phyloP scores from a whole-genome alignment of 1,140 invertebrate species.

The Wiebesia pumilae region DNA sequence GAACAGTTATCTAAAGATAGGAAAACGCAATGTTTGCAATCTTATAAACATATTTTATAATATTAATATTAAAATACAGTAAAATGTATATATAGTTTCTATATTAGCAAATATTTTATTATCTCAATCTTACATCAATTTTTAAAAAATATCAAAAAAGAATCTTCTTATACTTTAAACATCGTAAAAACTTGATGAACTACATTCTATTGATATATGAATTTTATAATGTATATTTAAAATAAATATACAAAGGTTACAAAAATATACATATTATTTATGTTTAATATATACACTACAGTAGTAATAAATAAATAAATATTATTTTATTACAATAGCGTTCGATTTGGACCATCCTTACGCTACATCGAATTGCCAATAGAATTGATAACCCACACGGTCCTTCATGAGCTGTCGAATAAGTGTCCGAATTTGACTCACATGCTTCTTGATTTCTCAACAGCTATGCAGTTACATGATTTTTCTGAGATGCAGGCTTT shows the following conservation, averaged over 20 bases:
- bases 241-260: no score
- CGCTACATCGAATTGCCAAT: slow-evolving; percentile 97
- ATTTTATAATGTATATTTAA: no score
- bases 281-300: neutral
- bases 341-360: slow-evolving; percentile 92
- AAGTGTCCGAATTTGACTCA: slow-evolving; percentile 98
- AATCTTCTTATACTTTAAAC: no score
- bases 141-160: no score
- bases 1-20: neutral
- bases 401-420: slow-evolving; percentile 96
- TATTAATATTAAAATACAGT: neutral
- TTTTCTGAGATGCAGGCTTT: slow-evolving; percentile 99
- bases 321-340: slow-evolving; percentile 68
- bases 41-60: neutral
- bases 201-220: no score
- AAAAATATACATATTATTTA: neutral
- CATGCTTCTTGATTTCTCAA: slow-evolving; percentile 98
- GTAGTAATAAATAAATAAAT: no score
- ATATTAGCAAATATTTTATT: no score
- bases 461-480: slow-evolving; percentile 99
- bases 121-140: no score
- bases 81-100: neutral
- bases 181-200: no score
- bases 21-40: neutral
- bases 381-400: slow-evolving; percentile 97